Evolutionary conservation across 2,888 invertebrate genomes (phyloP), one percentile per base, ranked within the genome.

Genomic region (Glyphotaelius pellucidus): DNA sequence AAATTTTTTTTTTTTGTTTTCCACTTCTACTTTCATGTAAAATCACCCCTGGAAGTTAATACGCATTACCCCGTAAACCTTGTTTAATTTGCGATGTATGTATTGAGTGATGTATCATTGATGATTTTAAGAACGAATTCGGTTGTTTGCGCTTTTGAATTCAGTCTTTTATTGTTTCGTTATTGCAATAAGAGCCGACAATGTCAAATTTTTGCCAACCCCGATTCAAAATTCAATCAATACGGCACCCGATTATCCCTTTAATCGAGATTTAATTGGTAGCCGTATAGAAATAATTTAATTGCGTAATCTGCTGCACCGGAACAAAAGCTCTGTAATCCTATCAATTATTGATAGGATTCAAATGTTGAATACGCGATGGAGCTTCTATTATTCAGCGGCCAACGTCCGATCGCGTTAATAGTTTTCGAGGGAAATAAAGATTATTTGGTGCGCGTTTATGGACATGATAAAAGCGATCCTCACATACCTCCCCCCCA

Each of bases 391-490:
- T 25, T 67, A 67, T 67, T 67, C 67, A 67, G 67, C 67, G n/a
- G 9, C 67, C 67, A 19, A 67, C 7, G 67, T 25, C 67, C 67
- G 25, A n/a, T 67, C 25, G 67, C 67, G 67, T 25, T 67, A 67
- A 67, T 67, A 67, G 67, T 25, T 67, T 67, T 67, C 67, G 67
- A 25, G 67, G 9, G 67, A 67, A 25, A 67, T 67, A 67, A 67
- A 67, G 67, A 67, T 67, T 83, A 83, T 83, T 83, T 38, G 35
- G 35, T 83, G 25, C 67, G 25, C 67, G 35, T 83, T 83, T 83
- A 83, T 83, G 83, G 42, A 86, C 42, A 42, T 42, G n/a, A 42
- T 86, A 86, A 86, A 42, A 42, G 47, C 86, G 86, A 86, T 86
- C 25, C 83, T 35, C 35, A 83, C 25, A 86, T 30, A 86, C 38